Base-by-base conservation (phyloP, 2,888 invertebrate genomes). In the Catocala nupta region DNA sequence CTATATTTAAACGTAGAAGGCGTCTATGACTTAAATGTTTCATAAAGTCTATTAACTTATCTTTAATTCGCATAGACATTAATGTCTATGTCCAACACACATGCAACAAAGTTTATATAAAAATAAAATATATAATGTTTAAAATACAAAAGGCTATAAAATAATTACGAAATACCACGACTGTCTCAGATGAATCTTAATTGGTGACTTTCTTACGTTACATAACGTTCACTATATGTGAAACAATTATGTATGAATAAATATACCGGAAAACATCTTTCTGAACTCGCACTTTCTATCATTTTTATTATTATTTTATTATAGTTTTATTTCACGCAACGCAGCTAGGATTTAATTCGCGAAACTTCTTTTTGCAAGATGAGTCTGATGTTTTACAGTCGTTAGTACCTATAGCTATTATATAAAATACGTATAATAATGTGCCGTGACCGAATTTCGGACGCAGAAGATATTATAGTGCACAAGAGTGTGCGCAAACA, bases 231-330 rank as follows among this genome's bases (percentile, higher is more conserved):
- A 81, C 80, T 81, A 85, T 89, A 91, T 87, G 86, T 89, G 90
- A 91, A 88, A 91, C 89, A 91, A 92, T 92, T 92, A 93, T 90
- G 88, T 87, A 87, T 84, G 84, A 90, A 90, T 89, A 89, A 88
- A 91, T 88, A 89, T 80, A 86, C 87, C 88, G 90, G 88, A 90
- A 90, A 89, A 87, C 84, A 83, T 83, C 80, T 82, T 74, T 80
- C 86, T 86, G 56, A 71, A 70, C 63, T 64, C 78, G 75, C 74
- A 87, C 92, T 93, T 92, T 92, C 92, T 92, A 91, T 81, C 82
- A 80, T 84, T 85, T 77, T 74, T 66, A 59, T 65, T 66, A 57
- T 57, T 63, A 51, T 70, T 73, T 86, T 87, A 84, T 84, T 84
- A 84, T 83, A 80, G 82, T 84, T 84, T 80, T 80, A 81, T 87